Percentiles rank a stretch among this genome's conserved stretches.
These are phyloP conservation scores for Sogatella furcifera DNA, from an alignment of 1,140 invertebrate genomes.

Conservation along the genomic window DNA sequence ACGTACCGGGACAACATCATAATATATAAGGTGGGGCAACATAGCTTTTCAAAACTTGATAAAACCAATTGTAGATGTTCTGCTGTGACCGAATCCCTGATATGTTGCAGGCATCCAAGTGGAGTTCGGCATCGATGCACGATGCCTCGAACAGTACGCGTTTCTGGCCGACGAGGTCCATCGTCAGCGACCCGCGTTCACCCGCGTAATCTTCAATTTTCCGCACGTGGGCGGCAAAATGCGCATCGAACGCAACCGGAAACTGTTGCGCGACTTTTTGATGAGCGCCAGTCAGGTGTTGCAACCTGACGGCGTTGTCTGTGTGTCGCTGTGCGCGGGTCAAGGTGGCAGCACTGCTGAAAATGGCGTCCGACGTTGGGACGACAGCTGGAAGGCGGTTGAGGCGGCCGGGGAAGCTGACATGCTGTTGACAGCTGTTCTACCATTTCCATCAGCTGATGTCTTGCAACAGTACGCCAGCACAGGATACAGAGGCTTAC, in stretches of 20 bases:
- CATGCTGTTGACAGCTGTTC: slow-evolving; percentile 36
- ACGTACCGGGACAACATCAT: too few species aligned
- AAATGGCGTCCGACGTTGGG: slow-evolving; percentile 34
- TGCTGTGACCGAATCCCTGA: not conserved
- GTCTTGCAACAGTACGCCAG: slow-evolving; percentile 26
- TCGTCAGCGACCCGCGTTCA: slow-evolving; percentile 30
- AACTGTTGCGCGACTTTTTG: slow-evolving; percentile 44
- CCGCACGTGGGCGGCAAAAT: slow-evolving; percentile 54
- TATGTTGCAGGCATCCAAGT: slow-evolving; percentile 37
- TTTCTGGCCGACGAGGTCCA: slow-evolving; percentile 18
- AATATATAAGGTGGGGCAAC: too few species aligned
- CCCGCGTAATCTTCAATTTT: slow-evolving; percentile 50
- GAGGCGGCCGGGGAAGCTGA: slow-evolving; percentile 43
- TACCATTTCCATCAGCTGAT: slow-evolving; percentile 29
- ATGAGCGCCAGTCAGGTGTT: slow-evolving; percentile 33
- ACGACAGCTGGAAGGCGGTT: slow-evolving; percentile 50
- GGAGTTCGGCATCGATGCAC: slow-evolving; percentile 41
- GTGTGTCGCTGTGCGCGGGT: slow-evolving; percentile 46
- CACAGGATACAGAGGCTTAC: slow-evolving; percentile 42
- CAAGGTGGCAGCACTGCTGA: slow-evolving; percentile 49
- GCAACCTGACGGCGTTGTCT: slow-evolving; percentile 32
- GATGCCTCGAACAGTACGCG: slow-evolving; percentile 29
- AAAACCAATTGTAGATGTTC: not conserved
- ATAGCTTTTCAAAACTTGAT: too few species aligned
- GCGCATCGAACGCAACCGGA: slow-evolving; percentile 46